phyloP scores from a whole-genome alignment of 2,797 vertebrate genomes.

The Cuculus canorus region DNA sequence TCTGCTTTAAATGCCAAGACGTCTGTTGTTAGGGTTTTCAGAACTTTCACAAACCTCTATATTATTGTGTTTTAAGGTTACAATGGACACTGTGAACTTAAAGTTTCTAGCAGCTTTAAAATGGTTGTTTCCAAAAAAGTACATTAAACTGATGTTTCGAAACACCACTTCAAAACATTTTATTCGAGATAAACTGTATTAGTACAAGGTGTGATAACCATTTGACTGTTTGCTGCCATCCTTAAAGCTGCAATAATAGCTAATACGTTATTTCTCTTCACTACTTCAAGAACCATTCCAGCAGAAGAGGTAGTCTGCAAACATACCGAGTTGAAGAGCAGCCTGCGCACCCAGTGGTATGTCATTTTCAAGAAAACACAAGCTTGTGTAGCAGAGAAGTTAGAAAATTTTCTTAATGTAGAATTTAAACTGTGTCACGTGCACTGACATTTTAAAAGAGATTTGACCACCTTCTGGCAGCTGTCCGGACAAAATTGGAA shows the following conservation, averaged over 20 bases:
- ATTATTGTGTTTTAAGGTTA: background rate
- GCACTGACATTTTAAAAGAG: background rate
- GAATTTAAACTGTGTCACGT: background rate
- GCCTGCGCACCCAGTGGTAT: conserved; percentile 86
- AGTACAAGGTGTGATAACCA: background rate
- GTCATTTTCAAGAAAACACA: conserved; percentile 32
- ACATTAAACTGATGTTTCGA: background rate
- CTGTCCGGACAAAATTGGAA: background rate
- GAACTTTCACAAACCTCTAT: background rate
- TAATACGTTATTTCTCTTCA: background rate
- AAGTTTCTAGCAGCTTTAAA: background rate
- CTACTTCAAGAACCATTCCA: conserved; percentile 83
- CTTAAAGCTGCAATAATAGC: background rate
- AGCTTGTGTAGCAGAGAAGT: background rate
- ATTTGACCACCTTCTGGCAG: background rate
- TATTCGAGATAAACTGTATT: background rate
- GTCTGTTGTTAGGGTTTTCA: background rate
- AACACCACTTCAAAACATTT: background rate
- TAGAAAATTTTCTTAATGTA: background rate
- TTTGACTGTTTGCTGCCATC: background rate
- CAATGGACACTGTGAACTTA: background rate
- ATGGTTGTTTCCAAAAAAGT: background rate
- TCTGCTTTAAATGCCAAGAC: background rate
- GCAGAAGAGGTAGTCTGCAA: conserved; percentile 84
- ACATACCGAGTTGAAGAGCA: conserved; percentile 85